Evolutionary conservation across 2,888 invertebrate genomes (phyloP).

Genomic region (Drosophila kanekoi): DNA sequence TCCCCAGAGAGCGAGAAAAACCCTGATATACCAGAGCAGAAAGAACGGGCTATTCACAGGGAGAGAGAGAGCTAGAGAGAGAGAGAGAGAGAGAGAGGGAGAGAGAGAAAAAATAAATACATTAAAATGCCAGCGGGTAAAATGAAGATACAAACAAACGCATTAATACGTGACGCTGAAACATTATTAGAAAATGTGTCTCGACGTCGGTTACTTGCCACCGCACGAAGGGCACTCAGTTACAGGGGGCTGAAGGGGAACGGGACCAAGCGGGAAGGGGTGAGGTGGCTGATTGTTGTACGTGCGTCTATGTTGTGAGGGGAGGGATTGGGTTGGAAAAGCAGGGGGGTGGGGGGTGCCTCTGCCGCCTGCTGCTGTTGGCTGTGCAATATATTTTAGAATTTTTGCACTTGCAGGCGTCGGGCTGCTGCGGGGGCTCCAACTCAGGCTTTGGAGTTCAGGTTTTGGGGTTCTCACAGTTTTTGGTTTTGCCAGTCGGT

Average conservation of each 20-base stretch:
- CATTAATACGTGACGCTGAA: slow-evolving; percentile 83
- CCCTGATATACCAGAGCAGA: slow-evolving; percentile 14
- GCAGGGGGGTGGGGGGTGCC: no score
- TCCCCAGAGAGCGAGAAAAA: slow-evolving; percentile 28
- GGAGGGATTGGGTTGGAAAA: background rate
- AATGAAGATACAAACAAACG: slow-evolving; percentile 84
- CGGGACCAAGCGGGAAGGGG: background rate
- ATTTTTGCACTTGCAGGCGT: slow-evolving; percentile 62
- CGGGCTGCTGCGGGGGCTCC: slow-evolving; percentile 1
- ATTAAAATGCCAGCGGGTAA: slow-evolving; percentile 83
- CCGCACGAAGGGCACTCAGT: slow-evolving; percentile 24
- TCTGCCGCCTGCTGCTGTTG: slow-evolving; percentile 12
- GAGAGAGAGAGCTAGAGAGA: background rate
- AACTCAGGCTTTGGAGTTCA: slow-evolving; percentile 1
- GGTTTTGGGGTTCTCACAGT: slow-evolving; percentile 18
- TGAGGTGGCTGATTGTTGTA: slow-evolving; percentile 30
- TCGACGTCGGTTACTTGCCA: slow-evolving; percentile 72
- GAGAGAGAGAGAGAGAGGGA: background rate
- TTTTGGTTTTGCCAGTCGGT: slow-evolving; percentile 38
- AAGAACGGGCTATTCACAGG: background rate
- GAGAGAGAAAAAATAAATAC: slow-evolving; percentile 69
- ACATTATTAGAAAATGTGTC: slow-evolving; percentile 81
- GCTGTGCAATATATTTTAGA: slow-evolving; percentile 74
- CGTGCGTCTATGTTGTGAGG: slow-evolving; percentile 61
- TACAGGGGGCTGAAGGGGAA: background rate